Evolutionary conservation across 2,797 vertebrate genomes (phyloP).

Genomic region (Enteromius fasciolatus): DNA sequence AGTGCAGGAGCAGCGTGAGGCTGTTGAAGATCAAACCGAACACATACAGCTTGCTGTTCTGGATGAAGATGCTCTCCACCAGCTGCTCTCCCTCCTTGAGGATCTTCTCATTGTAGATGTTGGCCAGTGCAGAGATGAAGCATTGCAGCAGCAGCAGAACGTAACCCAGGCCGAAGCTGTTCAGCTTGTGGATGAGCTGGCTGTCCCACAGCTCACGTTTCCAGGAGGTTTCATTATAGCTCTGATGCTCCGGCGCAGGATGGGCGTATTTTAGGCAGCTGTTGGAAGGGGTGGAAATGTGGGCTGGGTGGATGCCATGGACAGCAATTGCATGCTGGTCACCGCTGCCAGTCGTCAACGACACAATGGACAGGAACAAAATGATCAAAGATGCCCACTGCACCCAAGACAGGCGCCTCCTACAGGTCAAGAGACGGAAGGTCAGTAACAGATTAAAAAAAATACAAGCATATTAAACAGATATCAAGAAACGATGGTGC

Average conservation of each 20-base stretch:
- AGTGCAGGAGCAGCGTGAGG: slow-evolving; percentile 82
- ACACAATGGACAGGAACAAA: slow-evolving; percentile 92
- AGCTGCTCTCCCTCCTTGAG: slow-evolving; percentile 91
- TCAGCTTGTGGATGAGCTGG: slow-evolving; percentile 73
- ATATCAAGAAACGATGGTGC: slow-evolving; percentile 59
- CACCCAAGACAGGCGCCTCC: slow-evolving; percentile 89
- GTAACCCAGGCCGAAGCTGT: slow-evolving; percentile 86
- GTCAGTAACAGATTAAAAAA: neutral
- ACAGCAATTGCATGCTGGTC: slow-evolving; percentile 75
- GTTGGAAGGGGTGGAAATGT: slow-evolving; percentile 84
- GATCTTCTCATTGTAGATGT: slow-evolving; percentile 99
- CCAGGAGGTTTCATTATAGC: slow-evolving; percentile 64
- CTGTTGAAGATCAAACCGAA: slow-evolving; percentile 93
- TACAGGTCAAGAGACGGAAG: slow-evolving; percentile 61
- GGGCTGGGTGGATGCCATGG: slow-evolving; percentile 80
- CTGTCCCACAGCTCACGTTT: slow-evolving; percentile 80
- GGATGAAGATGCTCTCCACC: slow-evolving; percentile 92
- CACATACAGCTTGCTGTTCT: slow-evolving; percentile 94
- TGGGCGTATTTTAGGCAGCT: slow-evolving; percentile 83
- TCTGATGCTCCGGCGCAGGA: slow-evolving; percentile 73
- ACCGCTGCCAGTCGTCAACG: slow-evolving; percentile 84
- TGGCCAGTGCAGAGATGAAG: slow-evolving; percentile 93
- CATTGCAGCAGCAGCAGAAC: slow-evolving; percentile 91
- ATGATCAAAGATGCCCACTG: slow-evolving; percentile 94
- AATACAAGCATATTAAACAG: neutral